phyloP scores from a whole-genome alignment of 2,888 invertebrate species.

The Lasioglossum leucozonium region DNA sequence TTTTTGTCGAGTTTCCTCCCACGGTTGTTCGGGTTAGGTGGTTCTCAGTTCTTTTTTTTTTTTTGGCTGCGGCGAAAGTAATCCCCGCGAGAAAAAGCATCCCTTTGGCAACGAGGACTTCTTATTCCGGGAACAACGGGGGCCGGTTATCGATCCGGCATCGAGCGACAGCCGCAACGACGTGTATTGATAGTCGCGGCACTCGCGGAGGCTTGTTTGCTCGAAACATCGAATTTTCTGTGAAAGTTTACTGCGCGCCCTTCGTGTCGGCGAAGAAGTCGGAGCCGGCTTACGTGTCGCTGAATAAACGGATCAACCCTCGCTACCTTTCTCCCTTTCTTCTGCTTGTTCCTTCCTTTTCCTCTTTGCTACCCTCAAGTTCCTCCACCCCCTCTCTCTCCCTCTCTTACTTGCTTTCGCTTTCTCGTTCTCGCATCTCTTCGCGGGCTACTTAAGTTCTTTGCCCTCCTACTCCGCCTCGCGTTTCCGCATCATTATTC shows the following conservation, averaged over 20 bases:
- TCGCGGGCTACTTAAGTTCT: slow-evolving; percentile 66
- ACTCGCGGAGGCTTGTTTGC: slow-evolving; percentile 69
- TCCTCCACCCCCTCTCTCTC: neutral
- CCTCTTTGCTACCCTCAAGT: neutral
- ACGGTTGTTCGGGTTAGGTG: neutral
- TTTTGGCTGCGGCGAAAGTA: slow-evolving; percentile 54
- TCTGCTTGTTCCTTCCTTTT: neutral
- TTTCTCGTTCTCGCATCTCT: slow-evolving; percentile 47
- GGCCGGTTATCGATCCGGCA: slow-evolving; percentile 61
- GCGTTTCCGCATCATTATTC: slow-evolving; percentile 65
- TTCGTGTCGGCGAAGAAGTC: slow-evolving; percentile 56
- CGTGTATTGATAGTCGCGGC: slow-evolving; percentile 68
- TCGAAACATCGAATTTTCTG: slow-evolving; percentile 71
- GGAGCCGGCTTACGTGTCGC: slow-evolving; percentile 73
- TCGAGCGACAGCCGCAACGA: slow-evolving; percentile 62
- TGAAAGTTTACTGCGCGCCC: slow-evolving; percentile 68
- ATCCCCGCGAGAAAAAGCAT: slow-evolving; percentile 60
- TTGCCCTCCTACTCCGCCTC: slow-evolving; percentile 46
- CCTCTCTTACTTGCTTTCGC: rapidly evolving
- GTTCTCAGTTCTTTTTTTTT: neutral
- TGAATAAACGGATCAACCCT: slow-evolving; percentile 75
- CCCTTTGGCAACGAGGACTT: slow-evolving; percentile 41
- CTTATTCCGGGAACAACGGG: slow-evolving; percentile 52
- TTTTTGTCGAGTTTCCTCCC: neutral
- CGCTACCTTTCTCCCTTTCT: neutral